These are phyloP conservation scores for Andrena trimmerana DNA, from an alignment of 2,888 invertebrate genomes.

Conservation along the genomic window DNA sequence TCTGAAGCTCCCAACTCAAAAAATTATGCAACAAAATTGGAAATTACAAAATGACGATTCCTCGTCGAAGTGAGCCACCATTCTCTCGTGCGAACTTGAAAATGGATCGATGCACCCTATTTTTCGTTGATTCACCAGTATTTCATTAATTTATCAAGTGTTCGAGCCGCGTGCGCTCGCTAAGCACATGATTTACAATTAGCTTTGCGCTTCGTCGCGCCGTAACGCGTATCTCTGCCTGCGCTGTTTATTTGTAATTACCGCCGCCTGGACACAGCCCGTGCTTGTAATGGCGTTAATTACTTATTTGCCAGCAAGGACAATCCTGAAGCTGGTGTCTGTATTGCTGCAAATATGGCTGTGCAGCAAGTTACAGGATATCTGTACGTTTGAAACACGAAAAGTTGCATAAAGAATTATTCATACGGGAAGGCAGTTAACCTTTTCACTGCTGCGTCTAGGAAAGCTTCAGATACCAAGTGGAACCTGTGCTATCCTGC, in stretches of 20 bases:
- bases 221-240: constrained; percentile 36
- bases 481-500: background rate
- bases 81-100: too few species aligned
- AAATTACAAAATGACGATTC: too few species aligned
- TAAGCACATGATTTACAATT: constrained; percentile 17
- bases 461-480: background rate
- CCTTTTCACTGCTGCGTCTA: background rate
- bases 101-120: too few species aligned
- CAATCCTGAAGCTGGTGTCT: constrained; percentile 24
- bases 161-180: background rate
- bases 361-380: background rate
- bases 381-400: background rate
- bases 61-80: too few species aligned
- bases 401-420: background rate
- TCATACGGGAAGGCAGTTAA: constrained; percentile 5
- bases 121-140: constrained; percentile 6
- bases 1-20: too few species aligned
- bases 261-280: constrained; percentile 37
- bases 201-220: constrained; percentile 32
- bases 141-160: constrained; percentile 12
- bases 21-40: too few species aligned
- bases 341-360: background rate
- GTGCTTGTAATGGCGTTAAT: constrained; percentile 59
- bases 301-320: constrained; percentile 59
- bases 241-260: constrained; percentile 49